Evolutionary conservation across 2,888 invertebrate genomes (phyloP), one percentile per base, ranked within the genome.

Genomic region (Maniola hyperantus): DNA sequence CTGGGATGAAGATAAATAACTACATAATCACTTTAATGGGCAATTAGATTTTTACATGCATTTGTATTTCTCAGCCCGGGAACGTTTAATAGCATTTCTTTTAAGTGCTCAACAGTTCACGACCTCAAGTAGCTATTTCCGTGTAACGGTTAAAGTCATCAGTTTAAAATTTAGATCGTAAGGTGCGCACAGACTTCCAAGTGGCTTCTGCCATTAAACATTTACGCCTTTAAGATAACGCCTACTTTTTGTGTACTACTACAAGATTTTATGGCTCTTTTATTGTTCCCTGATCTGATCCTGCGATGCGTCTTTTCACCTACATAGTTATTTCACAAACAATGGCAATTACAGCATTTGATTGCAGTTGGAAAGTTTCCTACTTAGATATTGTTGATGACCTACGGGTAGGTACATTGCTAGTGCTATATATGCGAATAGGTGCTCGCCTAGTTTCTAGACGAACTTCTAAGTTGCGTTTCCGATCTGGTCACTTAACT

Each of bases 211-310:
- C 87, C 84, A 87, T 89, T 88, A 90, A 91, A 88, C 83, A 86
- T 90, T 89, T 87, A 91, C 82, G 87, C 80, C 78, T 82, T 79
- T 72, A 77, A 90, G 90, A 91, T 91, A 89, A 86, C 85, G 82
- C 79, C 78, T 80, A 83, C 83, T 87, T 88, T 89, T 87, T 88
- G 84, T 87, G 79, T 83, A 83, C 83, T 79, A 80, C 79, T 83
- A 80, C 79, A 83, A 80, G 79, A 81, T 83, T 91, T 91, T 88
- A 91, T 84, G 77, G 81, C 79, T 73, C 71, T 88, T 91, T 91
- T 90, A 91, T 86, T 87, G 86, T 83, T 82, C 79, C 75, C 74
- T 79, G 82, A 88, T 88, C 86, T 81, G 84, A 88, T 86, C 79
- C 78, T 74, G 74, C 78, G 74, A 78, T 76, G 76, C 76, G 74